Base-by-base conservation (phyloP, 2,113 vertebrate species). In the Cebus imitator region DNA sequence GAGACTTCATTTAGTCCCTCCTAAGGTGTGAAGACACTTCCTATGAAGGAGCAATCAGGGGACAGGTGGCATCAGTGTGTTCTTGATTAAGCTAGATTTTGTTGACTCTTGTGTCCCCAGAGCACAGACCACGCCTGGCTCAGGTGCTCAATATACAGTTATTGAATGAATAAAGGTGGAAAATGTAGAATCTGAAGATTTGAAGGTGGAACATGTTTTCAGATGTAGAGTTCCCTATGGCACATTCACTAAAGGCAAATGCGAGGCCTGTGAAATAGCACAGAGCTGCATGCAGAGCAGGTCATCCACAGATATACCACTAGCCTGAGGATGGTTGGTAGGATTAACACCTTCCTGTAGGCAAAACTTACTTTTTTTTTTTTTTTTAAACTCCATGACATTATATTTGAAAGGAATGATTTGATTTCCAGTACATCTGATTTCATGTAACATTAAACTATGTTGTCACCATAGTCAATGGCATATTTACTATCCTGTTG, bases 231-330 rank as follows among this genome's bases (percentile, higher is more conserved):
- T n/a, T 48, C 27, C 32, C 48, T 23, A 43, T 0, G 40, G 50
- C n/a, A 50, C 10, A 35, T 0, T 37, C 43, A 43, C 2, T 0
- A 32, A 64, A 37, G 45, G 50, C 3, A 6, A 35, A 61, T 0
- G 5, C 43, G 48, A 32, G 37, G 30, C 13, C 58, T 25, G 43
- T 52, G 52, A 52, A 48, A 58, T 3, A 21, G 6, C 9, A 57
- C 27, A 25, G n/a, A 30, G 57, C 72, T 4, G 11, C 3, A 52
- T 3, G 6, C 11, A 52, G 76, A 48, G n/a, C 27, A n/a, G 37
- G 13, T 5, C 23, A 35, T 4, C n/a, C 50, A 52, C n/a, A 91
- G 37, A 85, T 0, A 37, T 0, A 68, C 25, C 13, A 11, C 1
- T 1, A 45, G 37, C 57, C 61, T 4, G 8, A 78, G 50, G 78